Evolutionary conservation across 2,797 vertebrate species (phyloP), one percentile per base, ranked within the genome.

Genomic region (Geotrypetes seraphini): DNA sequence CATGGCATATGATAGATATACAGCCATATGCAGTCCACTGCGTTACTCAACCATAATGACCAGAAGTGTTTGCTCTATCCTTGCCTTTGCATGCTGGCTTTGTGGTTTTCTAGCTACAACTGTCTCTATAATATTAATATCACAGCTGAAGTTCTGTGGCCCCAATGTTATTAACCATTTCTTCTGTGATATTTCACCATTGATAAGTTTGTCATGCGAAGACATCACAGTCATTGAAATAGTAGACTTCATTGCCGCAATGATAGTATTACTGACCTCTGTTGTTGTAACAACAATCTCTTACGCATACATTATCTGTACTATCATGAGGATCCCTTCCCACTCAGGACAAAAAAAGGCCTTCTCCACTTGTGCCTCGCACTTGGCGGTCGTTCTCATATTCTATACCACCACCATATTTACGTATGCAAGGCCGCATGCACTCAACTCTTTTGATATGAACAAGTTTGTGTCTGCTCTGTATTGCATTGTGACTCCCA

Each of bases 111-210:
- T 45, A 8, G 31, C 28, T 15, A 31, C 33, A 12, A 36, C 33
- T 22, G 44, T 44, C 19, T 44, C 41, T 5, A 31, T 44, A 26
- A 42, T 23, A 15, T 14, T 37, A 18, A 45, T 45, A 22, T 4
- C 19, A 7, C 14, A 37, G 12, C 23, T 45, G 2, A 22, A 37
- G 12, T 45, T 38, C 18, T 45, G 42, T 33, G 29, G 20, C 16
- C 19, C 19, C 10, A 45, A 45, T 20, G 42, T 45, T 45, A n/a
- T n/a, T n/a, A n/a, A n/a, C n/a, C n/a, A n/a, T n/a, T n/a, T n/a
- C n/a, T n/a, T n/a, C n/a, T n/a, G 42, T 23, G 42, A 45, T 26
- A 45, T 45, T 14, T 37, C 42, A 10, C 42, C 42, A 15, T 23
- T 45, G 7, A 37, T 45, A 19, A 19, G 38, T 12, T 42, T 45